Conservation (phyloP, 2,113 vertebrate genomes). For the Atlantisia rogersi region DNA sequence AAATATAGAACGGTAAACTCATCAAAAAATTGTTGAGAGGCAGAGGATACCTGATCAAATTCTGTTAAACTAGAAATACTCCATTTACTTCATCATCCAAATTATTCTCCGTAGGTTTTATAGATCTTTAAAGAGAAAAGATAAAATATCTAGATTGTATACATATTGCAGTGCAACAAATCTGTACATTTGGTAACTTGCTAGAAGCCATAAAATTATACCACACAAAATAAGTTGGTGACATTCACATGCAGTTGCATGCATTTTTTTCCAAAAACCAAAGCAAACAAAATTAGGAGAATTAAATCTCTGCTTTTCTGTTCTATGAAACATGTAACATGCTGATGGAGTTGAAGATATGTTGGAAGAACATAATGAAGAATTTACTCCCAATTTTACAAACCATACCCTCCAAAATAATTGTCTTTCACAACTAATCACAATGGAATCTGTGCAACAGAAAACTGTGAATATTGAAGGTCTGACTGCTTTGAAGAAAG, state of each 20-base stretch:
- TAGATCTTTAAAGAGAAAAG: not conserved
- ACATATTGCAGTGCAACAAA: not conserved
- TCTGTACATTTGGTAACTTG: not conserved
- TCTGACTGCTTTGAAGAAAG: not conserved
- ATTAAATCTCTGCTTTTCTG: too few relatives aligned
- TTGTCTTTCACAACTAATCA: not conserved
- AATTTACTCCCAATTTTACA: not conserved
- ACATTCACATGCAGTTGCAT: not conserved
- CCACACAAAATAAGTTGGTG: not conserved
- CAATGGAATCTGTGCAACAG: not conserved
- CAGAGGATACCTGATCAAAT: conserved; percentile 16
- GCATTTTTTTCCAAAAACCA: not conserved
- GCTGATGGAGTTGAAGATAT: too few relatives aligned
- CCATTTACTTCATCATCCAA: not conserved
- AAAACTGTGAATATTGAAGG: not conserved
- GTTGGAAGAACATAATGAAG: not conserved
- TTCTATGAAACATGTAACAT: too few relatives aligned
- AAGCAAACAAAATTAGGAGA: not conserved
- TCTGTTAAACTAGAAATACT: not conserved
- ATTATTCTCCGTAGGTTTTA: not conserved
- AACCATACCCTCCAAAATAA: not conserved
- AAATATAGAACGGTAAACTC: not conserved
- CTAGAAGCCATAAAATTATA: not conserved
- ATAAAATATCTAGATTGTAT: not conserved
- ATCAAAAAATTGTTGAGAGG: not conserved